These are phyloP conservation scores for Turritopsis dohrnii DNA, from an alignment of 30 jellyfish, hydroid and myxozoan species.

Conservation along the genomic window DNA sequence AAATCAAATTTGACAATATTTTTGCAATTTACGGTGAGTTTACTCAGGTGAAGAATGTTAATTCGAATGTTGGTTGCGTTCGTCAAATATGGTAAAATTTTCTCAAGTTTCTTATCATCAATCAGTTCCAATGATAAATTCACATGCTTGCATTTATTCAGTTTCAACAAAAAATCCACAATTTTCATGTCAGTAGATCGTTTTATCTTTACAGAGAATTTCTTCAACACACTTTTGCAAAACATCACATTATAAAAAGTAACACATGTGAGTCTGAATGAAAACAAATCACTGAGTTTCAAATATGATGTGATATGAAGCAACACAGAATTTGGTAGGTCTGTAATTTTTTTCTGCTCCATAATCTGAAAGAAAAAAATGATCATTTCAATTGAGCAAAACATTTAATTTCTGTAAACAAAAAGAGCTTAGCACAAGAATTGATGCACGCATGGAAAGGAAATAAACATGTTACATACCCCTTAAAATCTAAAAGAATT, in stretches of 20 bases:
- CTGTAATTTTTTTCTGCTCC: neutral
- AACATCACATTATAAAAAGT: slow-evolving; percentile 3
- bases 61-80: neutral
- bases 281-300: slow-evolving; percentile 20
- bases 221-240: slow-evolving; percentile 8
- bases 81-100: neutral
- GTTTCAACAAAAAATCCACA: slow-evolving; percentile 3
- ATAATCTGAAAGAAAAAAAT: neutral
- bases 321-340: neutral
- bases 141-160: slow-evolving; percentile 11
- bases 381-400: neutral
- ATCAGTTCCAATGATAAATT: slow-evolving; percentile 17
- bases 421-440: neutral
- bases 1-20: slow-evolving; percentile 8
- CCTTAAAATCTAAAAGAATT: no score
- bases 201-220: slow-evolving; percentile 7
- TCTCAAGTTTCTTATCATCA: neutral
- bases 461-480: no score
- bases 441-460: neutral
- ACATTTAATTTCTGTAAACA: no score
- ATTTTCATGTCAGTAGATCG: neutral
- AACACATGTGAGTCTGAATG: slow-evolving; percentile 21
- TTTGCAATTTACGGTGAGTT: slow-evolving; percentile 9
- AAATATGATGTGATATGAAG: neutral
- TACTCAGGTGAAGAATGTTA: slow-evolving; percentile 4